Conservation (phyloP, 92 coral and sea anemone species). For the Palythoa grandiflora region DNA sequence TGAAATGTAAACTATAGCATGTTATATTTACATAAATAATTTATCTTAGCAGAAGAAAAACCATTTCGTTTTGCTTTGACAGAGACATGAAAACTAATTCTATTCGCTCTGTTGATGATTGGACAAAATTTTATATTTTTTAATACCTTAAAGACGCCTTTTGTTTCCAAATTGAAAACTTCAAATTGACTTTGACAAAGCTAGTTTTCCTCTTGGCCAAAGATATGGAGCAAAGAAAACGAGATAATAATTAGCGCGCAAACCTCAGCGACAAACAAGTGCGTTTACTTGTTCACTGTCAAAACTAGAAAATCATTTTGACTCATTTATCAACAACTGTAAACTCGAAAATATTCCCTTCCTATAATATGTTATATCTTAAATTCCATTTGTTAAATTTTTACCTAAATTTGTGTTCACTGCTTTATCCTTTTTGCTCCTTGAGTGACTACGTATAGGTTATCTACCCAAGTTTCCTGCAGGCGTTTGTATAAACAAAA, state of each 20-base stretch:
- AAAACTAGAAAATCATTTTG: background rate
- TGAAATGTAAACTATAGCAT: constrained; percentile 61
- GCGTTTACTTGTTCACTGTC: background rate
- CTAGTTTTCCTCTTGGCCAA: background rate
- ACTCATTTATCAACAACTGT: background rate
- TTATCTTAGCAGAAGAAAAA: constrained; percentile 75
- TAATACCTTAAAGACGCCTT: constrained; percentile 17
- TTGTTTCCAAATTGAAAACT: constrained; percentile 24
- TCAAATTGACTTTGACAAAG: constrained; percentile 9
- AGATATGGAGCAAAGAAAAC: constrained; percentile 2
- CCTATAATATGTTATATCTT: background rate
- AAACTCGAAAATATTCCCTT: background rate
- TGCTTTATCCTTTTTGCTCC: no score
- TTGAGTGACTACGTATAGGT: background rate
- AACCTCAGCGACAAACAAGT: background rate
- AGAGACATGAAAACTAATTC: constrained; percentile 61
- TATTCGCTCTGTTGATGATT: constrained; percentile 13
- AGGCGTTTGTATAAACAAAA: constrained; percentile 25
- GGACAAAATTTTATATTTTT: background rate
- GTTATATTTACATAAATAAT: constrained; percentile 90
- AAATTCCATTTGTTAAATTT: background rate
- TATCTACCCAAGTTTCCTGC: constrained; percentile 13
- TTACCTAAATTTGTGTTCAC: background rate
- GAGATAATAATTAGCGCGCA: constrained; percentile 8
- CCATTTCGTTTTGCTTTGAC: constrained; percentile 70